phyloP scores from a whole-genome alignment of 2,888 invertebrate species.

The Scaptomyza reducta region DNA sequence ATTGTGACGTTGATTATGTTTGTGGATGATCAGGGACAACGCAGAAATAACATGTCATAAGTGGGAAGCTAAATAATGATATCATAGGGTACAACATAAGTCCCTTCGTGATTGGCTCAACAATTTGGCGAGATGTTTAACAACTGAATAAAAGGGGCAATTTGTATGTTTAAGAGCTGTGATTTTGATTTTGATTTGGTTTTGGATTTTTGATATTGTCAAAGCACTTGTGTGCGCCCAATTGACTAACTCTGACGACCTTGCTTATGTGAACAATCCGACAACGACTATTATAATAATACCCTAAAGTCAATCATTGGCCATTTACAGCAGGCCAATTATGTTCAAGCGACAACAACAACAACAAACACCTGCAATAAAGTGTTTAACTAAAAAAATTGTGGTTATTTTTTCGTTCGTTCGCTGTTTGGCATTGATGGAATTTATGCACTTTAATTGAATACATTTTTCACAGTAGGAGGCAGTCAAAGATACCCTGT shows the following conservation, averaged over 20 bases:
- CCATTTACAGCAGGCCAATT: constrained; percentile 49
- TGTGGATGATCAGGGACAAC: no score
- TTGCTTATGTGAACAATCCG: constrained; percentile 41
- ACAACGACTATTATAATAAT: constrained; percentile 10
- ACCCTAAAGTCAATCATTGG: constrained; percentile 32
- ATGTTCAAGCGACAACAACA: constrained; percentile 40
- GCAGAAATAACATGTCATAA: no score
- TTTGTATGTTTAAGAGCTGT: constrained; percentile 16
- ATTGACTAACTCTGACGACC: constrained; percentile 41
- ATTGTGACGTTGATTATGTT: no score
- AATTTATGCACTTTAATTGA: constrained; percentile 77
- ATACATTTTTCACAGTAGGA: constrained; percentile 42
- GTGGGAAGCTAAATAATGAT: no score
- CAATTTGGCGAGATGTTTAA: background rate
- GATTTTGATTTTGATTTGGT: background rate
- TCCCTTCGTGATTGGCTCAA: no score
- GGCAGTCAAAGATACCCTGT: constrained; percentile 17
- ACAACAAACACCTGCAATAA: constrained; percentile 32
- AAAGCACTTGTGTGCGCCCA: constrained; percentile 36
- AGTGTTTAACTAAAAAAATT: constrained; percentile 42
- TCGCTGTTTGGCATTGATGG: constrained; percentile 59
- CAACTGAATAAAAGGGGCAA: constrained; percentile 19
- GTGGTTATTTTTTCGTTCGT: constrained; percentile 8
- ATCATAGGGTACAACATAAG: no score
- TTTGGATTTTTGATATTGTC: constrained; percentile 18